A percentile compares a stretch with the other conserved stretches of the same genome.
Evolutionary conservation across 2,797 vertebrate genomes (phyloP).

Genomic region (Anguilla pacifica): DNA sequence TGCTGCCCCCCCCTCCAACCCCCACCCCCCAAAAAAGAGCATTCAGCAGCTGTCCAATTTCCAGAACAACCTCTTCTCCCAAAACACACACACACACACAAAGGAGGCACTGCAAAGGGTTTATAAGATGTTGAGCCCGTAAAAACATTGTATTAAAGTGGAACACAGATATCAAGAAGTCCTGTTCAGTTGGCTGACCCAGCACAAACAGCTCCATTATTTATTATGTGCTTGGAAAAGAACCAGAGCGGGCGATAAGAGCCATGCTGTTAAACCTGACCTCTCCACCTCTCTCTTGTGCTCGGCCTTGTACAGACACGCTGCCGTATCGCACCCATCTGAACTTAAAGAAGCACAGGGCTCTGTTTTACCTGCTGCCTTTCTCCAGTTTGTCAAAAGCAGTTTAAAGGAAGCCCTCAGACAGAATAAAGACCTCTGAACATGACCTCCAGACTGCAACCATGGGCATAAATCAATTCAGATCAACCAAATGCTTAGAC

Average conservation of each 20-base stretch:
- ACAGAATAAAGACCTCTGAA: background rate
- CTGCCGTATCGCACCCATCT: background rate
- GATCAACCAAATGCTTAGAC: background rate
- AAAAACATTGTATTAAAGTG: constrained; percentile 16
- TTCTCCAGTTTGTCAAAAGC: background rate
- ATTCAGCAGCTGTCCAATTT: background rate
- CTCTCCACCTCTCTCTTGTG: background rate
- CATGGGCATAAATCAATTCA: background rate
- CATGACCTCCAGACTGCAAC: background rate
- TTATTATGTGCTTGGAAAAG: background rate
- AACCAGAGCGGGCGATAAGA: background rate
- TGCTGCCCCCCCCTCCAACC: background rate
- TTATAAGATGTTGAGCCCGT: background rate
- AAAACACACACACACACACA: background rate
- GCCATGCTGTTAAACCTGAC: background rate
- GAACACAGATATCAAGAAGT: constrained; percentile 10
- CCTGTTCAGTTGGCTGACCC: background rate
- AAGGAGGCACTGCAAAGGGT: background rate
- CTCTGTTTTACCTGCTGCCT: background rate
- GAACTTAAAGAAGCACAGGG: background rate
- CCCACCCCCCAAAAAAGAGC: background rate
- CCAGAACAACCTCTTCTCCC: background rate
- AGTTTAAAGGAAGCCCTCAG: background rate
- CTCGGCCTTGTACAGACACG: background rate
- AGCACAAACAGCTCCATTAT: background rate